Conservation (phyloP, 2,888 invertebrate species). For the Epiblema foenella region DNA sequence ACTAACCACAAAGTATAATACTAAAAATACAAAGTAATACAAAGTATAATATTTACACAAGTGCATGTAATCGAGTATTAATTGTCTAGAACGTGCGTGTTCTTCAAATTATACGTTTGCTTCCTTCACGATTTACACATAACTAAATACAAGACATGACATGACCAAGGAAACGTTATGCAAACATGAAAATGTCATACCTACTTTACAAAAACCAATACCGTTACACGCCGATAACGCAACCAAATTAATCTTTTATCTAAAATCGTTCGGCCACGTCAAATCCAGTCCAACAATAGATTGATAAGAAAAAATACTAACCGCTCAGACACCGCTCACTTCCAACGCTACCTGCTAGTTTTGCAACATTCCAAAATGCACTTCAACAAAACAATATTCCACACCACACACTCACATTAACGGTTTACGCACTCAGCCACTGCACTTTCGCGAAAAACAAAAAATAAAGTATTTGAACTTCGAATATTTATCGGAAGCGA, state of each 20-base stretch:
- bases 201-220: slow-evolving; percentile 50
- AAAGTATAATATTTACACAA: slow-evolving; percentile 53
- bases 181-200: slow-evolving; percentile 13
- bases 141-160: slow-evolving; percentile 6
- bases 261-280: slow-evolving; percentile 57
- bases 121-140: slow-evolving; percentile 25
- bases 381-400: slow-evolving; percentile 55
- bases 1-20: slow-evolving; percentile 44
- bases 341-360: slow-evolving; percentile 61
- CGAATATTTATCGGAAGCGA: slow-evolving; percentile 75
- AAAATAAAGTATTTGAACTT: slow-evolving; percentile 64
- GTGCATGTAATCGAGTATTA: slow-evolving; percentile 49
- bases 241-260: slow-evolving; percentile 48
- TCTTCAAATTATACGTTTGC: slow-evolving; percentile 30
- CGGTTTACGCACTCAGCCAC: slow-evolving; percentile 61
- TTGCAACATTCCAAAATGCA: slow-evolving; percentile 74
- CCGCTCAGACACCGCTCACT: slow-evolving; percentile 69
- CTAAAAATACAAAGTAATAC: too few species aligned
- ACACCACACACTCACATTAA: slow-evolving; percentile 56
- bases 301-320: slow-evolving; percentile 70
- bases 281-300: slow-evolving; percentile 49
- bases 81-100: slow-evolving; percentile 36
- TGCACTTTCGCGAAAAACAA: slow-evolving; percentile 63
- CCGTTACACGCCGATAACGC: slow-evolving; percentile 47
- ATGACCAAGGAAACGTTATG: slow-evolving; percentile 17